A percentile compares a stretch with the other conserved stretches of the same genome.
Conservation (phyloP, 2,888 invertebrate genomes). For the Eumerus sabulonum region DNA sequence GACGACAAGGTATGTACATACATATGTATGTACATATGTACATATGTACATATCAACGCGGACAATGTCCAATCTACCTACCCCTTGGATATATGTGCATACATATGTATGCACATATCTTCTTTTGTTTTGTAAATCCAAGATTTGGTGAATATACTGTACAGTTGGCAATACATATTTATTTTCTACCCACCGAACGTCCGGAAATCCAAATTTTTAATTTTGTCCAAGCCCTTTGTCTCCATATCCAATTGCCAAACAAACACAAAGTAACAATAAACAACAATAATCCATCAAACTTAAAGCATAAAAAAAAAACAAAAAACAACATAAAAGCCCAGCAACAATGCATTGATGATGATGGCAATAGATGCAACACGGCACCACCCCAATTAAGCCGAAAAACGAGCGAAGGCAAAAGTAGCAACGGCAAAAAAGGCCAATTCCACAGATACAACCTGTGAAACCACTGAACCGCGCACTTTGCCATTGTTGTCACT, state of each 20-base stretch:
- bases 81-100: no score
- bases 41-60: no score
- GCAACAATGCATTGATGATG: slow-evolving; percentile 21
- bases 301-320: neutral
- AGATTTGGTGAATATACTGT: no score
- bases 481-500: slow-evolving; percentile 28
- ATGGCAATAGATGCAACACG: slow-evolving; percentile 32
- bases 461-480: slow-evolving; percentile 54
- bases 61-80: no score
- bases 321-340: neutral
- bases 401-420: neutral
- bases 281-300: neutral
- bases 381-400: neutral
- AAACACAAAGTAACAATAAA: slow-evolving; percentile 35
- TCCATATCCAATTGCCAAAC: slow-evolving; percentile 43
- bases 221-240: slow-evolving; percentile 39
- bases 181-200: neutral
- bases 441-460: slow-evolving; percentile 47
- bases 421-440: slow-evolving; percentile 11
- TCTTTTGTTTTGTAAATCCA: no score
- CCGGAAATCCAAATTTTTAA: slow-evolving; percentile 25
- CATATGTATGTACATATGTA: no score
- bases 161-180: no score
- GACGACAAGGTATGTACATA: no score
- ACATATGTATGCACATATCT: no score